A percentile compares a stretch with the other conserved stretches of the same genome.
Evolutionary conservation across 2,797 vertebrate genomes (phyloP).

Genomic region (Melopsittacus undulatus): DNA sequence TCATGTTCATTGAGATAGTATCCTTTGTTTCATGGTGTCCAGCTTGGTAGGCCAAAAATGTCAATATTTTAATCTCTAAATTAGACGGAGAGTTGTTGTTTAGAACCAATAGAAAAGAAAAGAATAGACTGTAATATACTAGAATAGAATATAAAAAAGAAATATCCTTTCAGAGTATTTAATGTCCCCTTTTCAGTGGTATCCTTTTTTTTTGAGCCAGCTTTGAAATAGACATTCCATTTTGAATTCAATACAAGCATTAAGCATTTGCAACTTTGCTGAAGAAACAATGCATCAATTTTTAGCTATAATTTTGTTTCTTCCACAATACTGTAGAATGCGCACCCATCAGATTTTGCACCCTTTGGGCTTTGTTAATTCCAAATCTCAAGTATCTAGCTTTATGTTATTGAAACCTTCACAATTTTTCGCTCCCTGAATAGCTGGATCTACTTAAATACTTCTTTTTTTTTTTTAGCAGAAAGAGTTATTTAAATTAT

Average conservation of each 20-base stretch:
- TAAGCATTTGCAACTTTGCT: neutral
- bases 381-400: neutral
- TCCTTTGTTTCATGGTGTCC: neutral
- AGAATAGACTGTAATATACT: no score
- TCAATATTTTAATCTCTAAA: neutral
- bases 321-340: neutral
- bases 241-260: neutral
- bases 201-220: fast-evolving
- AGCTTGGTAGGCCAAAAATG: neutral
- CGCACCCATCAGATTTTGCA: neutral
- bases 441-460: neutral
- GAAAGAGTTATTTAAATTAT: neutral
- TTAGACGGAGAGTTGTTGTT: neutral
- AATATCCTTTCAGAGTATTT: neutral
- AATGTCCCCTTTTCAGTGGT: neutral
- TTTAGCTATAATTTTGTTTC: neutral
- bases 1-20: neutral
- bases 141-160: neutral
- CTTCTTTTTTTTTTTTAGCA: neutral
- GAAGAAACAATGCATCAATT: neutral
- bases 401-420: neutral
- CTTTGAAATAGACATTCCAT: neutral
- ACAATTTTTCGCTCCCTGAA: neutral
- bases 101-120: neutral
- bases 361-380: neutral